Evolutionary conservation across 2,113 vertebrate species (phyloP).

Genomic region (Bujurquina vittata): DNA sequence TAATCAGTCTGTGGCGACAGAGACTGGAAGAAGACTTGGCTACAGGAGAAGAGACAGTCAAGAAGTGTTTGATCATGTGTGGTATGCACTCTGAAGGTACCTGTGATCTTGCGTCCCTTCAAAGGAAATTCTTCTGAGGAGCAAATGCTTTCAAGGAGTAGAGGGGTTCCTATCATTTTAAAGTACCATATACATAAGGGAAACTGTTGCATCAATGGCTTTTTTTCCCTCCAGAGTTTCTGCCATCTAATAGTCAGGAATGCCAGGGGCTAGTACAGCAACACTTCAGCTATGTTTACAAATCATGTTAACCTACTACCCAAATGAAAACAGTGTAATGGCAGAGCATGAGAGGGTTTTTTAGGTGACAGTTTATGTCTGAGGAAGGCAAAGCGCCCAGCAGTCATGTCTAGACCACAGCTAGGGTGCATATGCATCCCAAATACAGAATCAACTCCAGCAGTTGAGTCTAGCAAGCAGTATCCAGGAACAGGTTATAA

Average conservation of each 20-base stretch:
- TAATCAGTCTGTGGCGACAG: conserved; percentile 84
- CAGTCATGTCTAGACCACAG: conserved; percentile 71
- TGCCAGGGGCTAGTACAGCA: conserved; percentile 8
- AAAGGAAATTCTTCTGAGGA: conserved; percentile 55
- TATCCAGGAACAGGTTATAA: conserved; percentile 51
- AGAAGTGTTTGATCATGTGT: conserved; percentile 80
- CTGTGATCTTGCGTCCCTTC: conserved; percentile 71
- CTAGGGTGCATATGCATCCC: conserved; percentile 42
- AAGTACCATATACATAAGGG: conserved; percentile 23
- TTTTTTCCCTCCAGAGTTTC: background rate
- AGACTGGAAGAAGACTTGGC: conserved; percentile 82
- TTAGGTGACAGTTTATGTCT: conserved; percentile 49
- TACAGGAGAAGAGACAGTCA: conserved; percentile 63
- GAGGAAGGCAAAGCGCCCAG: conserved; percentile 50
- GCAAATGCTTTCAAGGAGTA: conserved; percentile 42
- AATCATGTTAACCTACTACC: conserved; percentile 46
- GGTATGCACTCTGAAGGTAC: conserved; percentile 86
- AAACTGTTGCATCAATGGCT: conserved; percentile 24
- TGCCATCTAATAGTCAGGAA: conserved; percentile 3
- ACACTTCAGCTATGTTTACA: conserved; percentile 53
- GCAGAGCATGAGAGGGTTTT: conserved; percentile 41
- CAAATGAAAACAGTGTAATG: conserved; percentile 60
- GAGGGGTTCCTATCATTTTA: conserved; percentile 37
- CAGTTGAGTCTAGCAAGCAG: conserved; percentile 30
- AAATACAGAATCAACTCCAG: conserved; percentile 37